Evolutionary conservation across 2,797 vertebrate species (phyloP), one percentile per base, ranked within the genome.

Genomic region (Poeciliopsis infans): DNA sequence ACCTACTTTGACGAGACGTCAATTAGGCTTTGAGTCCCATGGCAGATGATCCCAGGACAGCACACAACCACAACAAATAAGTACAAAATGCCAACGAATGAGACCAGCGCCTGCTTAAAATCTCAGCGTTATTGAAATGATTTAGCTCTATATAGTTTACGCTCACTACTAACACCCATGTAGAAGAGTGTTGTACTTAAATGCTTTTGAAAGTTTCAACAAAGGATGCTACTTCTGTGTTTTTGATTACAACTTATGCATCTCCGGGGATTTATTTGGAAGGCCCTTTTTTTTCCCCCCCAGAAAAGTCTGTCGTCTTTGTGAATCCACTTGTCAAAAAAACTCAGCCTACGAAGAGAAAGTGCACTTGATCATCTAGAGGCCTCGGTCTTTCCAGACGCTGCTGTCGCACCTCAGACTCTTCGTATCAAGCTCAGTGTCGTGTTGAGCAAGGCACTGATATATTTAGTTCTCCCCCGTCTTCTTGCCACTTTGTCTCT

Each of bases 401-500:
- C 59, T 55, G 7, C 10, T 57, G 57, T 53, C 74, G 0, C 31
- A 41, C 75, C 53, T 45, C 15, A 80, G 79, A 75, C 68, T 78
- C 71, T 75, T 86, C 66, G 53, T 71, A 75, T 85, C 68, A 31
- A 72, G 55, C 74, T 81, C 72, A 2, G 66, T 28, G 75, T 77
- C 75, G 41, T 79, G 81, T 87, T 70, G 77, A 90, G 81, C 79
- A 80, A 79, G 88, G 82, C 71, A 20, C 76, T 81, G 82, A 90
- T 91, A 81, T 87, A 85, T 91, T 86, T 79, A 79, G 83, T 85
- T 79, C 79, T 80, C 72, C 72, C 69, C 82, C 16, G 71, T 74
- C 85, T 75, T 83, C 78, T 74, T 83, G 64, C 74, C 70, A 86
- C 82, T 87, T 91, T 91, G 87, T 89, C 83, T 91, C 81, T 53